Percentiles rank a stretch among this genome's conserved stretches.
Conservation (phyloP, 2,797 vertebrate genomes). For the Manis pentadactyla region DNA sequence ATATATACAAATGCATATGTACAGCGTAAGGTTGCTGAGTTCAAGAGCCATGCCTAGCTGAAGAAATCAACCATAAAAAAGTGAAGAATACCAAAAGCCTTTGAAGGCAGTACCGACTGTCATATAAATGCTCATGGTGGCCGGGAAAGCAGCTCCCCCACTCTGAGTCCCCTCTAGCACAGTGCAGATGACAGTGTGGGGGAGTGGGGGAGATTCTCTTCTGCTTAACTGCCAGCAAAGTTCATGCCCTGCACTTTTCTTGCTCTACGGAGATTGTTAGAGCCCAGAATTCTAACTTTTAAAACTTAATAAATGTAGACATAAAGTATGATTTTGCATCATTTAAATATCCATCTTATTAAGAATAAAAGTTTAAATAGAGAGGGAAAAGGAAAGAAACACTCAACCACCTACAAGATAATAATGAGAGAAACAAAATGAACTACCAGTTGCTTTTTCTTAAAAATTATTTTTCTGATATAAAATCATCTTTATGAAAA, state of each 20-base stretch:
- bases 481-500: constrained; percentile 58
- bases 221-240: neutral
- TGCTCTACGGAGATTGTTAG: neutral
- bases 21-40: neutral
- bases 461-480: constrained; percentile 11
- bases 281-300: constrained; percentile 35
- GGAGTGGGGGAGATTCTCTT: neutral
- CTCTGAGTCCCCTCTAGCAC: neutral
- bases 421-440: constrained; percentile 51
- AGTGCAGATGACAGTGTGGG: neutral
- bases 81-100: neutral
- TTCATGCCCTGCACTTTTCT: neutral
- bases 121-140: neutral
- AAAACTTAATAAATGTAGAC: constrained; percentile 63
- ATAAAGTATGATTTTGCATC: constrained; percentile 55
- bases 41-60: neutral
- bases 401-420: neutral
- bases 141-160: neutral
- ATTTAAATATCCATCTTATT: constrained; percentile 70
- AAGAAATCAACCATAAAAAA: neutral
- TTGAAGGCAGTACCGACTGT: neutral
- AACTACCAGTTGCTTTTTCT: constrained; percentile 3
- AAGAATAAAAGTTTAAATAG: constrained; percentile 72
- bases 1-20: neutral
- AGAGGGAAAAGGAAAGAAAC: constrained; percentile 24